Base-by-base conservation (phyloP, 2,888 invertebrate genomes). In the Eupithecia inturbata region DNA sequence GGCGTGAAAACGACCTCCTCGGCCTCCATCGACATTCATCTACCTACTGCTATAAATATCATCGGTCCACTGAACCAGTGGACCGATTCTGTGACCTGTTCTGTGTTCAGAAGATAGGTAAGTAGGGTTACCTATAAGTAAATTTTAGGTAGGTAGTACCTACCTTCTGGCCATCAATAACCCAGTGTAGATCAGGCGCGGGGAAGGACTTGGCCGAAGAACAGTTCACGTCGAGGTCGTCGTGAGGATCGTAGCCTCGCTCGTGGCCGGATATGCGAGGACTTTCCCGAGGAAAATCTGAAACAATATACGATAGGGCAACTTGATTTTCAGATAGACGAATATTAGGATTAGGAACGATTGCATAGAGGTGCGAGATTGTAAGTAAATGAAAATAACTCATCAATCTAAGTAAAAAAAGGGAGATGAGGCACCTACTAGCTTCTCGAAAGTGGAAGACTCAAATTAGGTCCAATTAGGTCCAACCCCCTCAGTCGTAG, bases 251-350 rank as follows among this genome's bases (percentile, higher is more conserved):
- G 80, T 94, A 94, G 0, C 80, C 70, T 33, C 88, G 89, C 53
- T 92, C 92, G 74, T 92, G 91, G 2, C 94, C 94, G 7, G 87
- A 88, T 75, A 94, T 91, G 9, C 88, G 88, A 5, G 94, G 94
- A 60, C 89, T 89, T 80, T 94, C 94, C 2, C 91, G 89, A 0
- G 94, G 92, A 73, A 94, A 91, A 83, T 91, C 94, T 94, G 89
- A 53, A 88, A 88, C 19, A 22, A 41, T 64, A 41, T 64, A n/a
- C 33, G 10, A 39, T 26, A 22, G 19, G 26, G 26, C 41, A 41
- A 16, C 0, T 14, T 16, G 41, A 41, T 41, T 14, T 45, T 45
- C 19, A 45, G 16, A 45, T 45, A 19, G 19, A 19, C 19, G 45
- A 19, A 19, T 19, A 19, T 45, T 19, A 45, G 7, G n/a, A n/a